Evolutionary conservation across 53 echinoderm and acorn worm genomes (phyloP), one percentile per base, ranked within the genome.

Genomic region (Apostichopus leukothele): DNA sequence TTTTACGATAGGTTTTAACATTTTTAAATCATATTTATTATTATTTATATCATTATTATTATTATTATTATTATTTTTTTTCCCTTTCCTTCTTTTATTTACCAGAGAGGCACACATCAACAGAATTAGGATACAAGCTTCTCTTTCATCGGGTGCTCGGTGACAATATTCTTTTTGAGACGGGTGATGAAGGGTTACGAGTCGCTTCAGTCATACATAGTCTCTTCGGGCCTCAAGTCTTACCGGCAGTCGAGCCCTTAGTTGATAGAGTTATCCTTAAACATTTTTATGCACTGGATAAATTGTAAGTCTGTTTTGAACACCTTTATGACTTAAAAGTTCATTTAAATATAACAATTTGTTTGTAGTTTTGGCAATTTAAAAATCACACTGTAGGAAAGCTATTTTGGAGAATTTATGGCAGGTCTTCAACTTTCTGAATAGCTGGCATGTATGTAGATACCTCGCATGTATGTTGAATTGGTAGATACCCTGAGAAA

Each of bases 141-240:
- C 94, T 97, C 52, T 89, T 97, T 20, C 94, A 97, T 80, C 86
- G 93, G 53, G 93, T 97, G 20, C 94, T 94, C 79, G 98, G 98
- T 1, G 95, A 97, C 75, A 97, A 97, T 89, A 93, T 95, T 88
- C 90, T 97, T 83, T 97, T 97, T 89, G 92, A 91, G 67, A 90
- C 86, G 5, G 89, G 92, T 1, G 85, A 74, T 0, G 95, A 95
- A 87, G 98, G 88, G 75, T 16, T 87, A 54, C 86, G 98, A 63
- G 80, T 97, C 19, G 92, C 92, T 67, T 60, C 79, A 13, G 92
- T 97, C 26, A 92, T 97, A 50, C 94, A 95, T 26, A 77, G 61
- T 20, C 60, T 97, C 52, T 97, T 95, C 88, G 90, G 94, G 12
- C 91, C 91, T 76, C 90, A 92, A 73, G 92, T 87, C 21, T 27